phyloP scores from a whole-genome alignment of 1,140 invertebrate genomes.

The Asbolus verrucosus region DNA sequence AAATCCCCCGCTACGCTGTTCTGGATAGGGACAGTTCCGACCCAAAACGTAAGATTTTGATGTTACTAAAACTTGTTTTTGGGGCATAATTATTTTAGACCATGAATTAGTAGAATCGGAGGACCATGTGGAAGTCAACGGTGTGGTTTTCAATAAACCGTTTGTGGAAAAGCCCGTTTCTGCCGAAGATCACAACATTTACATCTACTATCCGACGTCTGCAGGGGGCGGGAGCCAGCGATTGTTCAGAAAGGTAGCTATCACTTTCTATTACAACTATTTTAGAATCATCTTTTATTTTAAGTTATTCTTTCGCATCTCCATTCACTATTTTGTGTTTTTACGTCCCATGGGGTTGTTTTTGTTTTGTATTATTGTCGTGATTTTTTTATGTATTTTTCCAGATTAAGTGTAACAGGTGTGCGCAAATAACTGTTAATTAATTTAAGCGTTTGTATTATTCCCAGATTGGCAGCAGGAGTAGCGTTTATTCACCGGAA shows the following conservation, averaged over 20 bases:
- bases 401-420: slow-evolving; percentile 44
- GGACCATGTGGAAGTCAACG: slow-evolving; percentile 99
- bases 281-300: no score
- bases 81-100: slow-evolving; percentile 69
- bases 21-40: slow-evolving; percentile 93
- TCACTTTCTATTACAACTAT: no score
- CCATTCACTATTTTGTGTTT: neutral
- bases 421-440: slow-evolving; percentile 46
- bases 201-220: slow-evolving; percentile 99
- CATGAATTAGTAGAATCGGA: slow-evolving; percentile 96
- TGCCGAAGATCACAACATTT: slow-evolving; percentile 99
- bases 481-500: slow-evolving; percentile 97
- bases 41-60: slow-evolving; percentile 80
- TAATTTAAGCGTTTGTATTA: slow-evolving; percentile 54
- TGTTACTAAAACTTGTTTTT: neutral
- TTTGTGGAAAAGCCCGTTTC: slow-evolving; percentile 99
- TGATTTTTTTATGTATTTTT: slow-evolving; percentile 38
- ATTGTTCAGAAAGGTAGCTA: slow-evolving; percentile 93
- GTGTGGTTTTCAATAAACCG: slow-evolving; percentile 97
- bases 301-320: no score
- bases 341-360: neutral
- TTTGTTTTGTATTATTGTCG: slow-evolving; percentile 12
- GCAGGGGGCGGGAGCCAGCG: slow-evolving; percentile 98
- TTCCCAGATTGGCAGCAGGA: slow-evolving; percentile 94
- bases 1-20: slow-evolving; percentile 97